Base-by-base conservation (phyloP, 2,888 invertebrate genomes). In the Pseudanteris insignis region DNA sequence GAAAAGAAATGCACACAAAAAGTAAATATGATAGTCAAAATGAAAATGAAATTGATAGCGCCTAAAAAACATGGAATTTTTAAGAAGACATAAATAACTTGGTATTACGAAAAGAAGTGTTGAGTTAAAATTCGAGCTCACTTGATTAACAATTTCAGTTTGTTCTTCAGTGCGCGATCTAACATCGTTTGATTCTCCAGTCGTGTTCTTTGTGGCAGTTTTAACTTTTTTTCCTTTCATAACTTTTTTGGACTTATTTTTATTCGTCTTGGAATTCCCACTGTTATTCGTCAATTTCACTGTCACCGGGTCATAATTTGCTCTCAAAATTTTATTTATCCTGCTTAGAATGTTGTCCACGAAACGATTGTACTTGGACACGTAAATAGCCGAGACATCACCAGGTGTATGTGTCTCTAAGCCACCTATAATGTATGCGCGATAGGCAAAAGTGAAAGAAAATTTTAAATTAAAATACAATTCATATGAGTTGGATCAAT, bases 291-390 rank as follows among this genome's bases (percentile, higher is more conserved):
- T 84, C 21, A 90, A 80, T 72, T 88, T 88, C 0, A 93, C 92
- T 65, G 89, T 89, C 51, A 93, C 92, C 0, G 92, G 92, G 76
- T 93, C 92, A 80, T 92, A 93, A 38, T 89, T 90, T 64, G 86
- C 85, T 37, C 88, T 85, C 64, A 93, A 81, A 55, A 92, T 90
- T 67, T 88, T 87, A 81, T 92, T 93, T 81, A 93, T 91, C 69
- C 91, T 86, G 51, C 87, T 87, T 64, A 92, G 83, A 67, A 92
- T 90, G 69, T 88, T 90, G 81, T 93, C 93, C 50, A 92, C 89
- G 79, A 92, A 92, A 67, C 89, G 86, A 81, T 93, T 93, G 83
- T 92, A 92, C 74, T 91, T 91, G 40, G 89, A 85, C 21, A 90
- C 88, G 81, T 90, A 89, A 59, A 88, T 84, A 6, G 89, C 86